Evolutionary conservation across 2,888 invertebrate species (phyloP), one percentile per base, ranked within the genome.

Genomic region (Incurvaria masculella): DNA sequence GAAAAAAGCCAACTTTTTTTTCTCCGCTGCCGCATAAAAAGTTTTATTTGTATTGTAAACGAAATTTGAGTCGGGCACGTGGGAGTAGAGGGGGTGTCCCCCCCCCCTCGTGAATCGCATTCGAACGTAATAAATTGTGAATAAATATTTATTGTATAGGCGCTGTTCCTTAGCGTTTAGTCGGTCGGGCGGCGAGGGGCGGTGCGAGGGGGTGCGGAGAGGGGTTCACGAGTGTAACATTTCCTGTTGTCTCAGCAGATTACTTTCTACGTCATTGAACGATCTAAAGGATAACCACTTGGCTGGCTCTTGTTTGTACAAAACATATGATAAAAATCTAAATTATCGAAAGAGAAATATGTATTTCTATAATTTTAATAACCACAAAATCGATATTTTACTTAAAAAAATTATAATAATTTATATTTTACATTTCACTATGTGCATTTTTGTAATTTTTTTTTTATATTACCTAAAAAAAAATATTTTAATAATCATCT

Each of bases 181-280:
- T 6, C 14, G 33, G 4, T 10, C 6, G 23, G 23, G 23, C 33
- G 33, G 14, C 11, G 33, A 14, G 11, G 33, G 11, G 14, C 8
- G 33, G 33, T n/a, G 14, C 8, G 33, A n/a, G 6, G 11, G 33
- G 11, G 33, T 4, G 6, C 4, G 6, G 43, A 2, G 43, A 8
- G 4, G 43, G 2, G 14, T 20, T 20, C 43, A n/a, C 5, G 23
- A 20, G 14, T 17, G 43, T 17, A 43, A 43, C 20, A 6, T 21
- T 43, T 43, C 21, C 43, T 14, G 33, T 43, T 43, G 43, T 43
- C 21, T 43, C 21, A 21, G 43, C 21, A 43, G 43, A 43, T 43
- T 43, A 43, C 21, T 43, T 43, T 43, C 43, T 21, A 43, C 21
- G 43, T 43, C 43, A 43, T 6, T 43, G 43, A 20, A 43, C 21